Base-by-base conservation (phyloP, 2,888 invertebrate genomes). In the Ormyrus rosae region DNA sequence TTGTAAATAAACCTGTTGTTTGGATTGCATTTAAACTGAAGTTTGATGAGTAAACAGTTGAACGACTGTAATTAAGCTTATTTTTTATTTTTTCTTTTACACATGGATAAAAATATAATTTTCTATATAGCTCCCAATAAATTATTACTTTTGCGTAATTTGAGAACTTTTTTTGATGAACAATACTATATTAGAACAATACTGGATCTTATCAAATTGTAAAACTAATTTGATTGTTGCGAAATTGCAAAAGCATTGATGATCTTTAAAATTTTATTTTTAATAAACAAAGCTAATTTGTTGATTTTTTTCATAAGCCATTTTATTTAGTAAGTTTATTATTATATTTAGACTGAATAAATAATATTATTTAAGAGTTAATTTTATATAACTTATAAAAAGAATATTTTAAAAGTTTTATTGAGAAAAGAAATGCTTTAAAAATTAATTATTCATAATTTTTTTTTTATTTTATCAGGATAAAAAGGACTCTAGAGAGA, bases 401-500 rank as follows among this genome's bases (percentile, higher is more conserved):
- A 46, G 6, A 58, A 13, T 13, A 34, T 34, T 13, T 48, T 8
- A 45, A 50, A 45, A 50, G 5, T 13, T 2, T 34, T 34, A 3
- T 34, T 34, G 34, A 34, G 34, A 34, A 34, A 34, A 3, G 34
- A 34, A 70, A 13, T 13, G 4, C 34, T 13, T 13, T 8, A 45
- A 7, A 45, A 50, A 50, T 13, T 2, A 50, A 67, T 7, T 19
- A 13, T 10, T 5, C 9, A 50, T 34, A 34, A 34, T 34, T 34
- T 3, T 34, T 34, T 34, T 34, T 34, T 34, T 34, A 34, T 34
- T 34, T 34, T 34, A 34, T 8, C 7, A 75, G 67, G 48, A 61
- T 13, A 0, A 5, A 11, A 78, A 74, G 46, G 63, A 80, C 19
- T 68, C 34, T 77, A 5, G 9, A 7, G 82, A 84, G 45, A 81